phyloP scores from a whole-genome alignment of 2,888 invertebrate genomes.

The Dysmachus trigonus region DNA sequence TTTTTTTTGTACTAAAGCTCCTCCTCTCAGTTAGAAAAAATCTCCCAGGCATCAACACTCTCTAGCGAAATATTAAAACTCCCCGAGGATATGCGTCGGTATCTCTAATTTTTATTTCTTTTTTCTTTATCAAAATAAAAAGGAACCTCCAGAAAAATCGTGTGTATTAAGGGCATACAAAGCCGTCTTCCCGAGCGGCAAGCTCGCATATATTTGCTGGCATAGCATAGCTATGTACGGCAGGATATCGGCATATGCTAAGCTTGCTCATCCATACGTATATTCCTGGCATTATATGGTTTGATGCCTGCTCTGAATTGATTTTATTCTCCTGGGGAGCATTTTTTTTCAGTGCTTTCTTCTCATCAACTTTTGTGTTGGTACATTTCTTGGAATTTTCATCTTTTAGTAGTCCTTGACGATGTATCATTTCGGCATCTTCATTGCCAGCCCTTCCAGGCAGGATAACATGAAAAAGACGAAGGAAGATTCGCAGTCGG shows the following conservation, averaged over 20 bases:
- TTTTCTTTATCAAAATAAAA: slow-evolving; percentile 4
- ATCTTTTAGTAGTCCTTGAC: slow-evolving; percentile 9
- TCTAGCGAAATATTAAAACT: slow-evolving; percentile 31
- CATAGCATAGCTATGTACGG: neutral
- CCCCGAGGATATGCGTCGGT: neutral
- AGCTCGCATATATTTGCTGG: neutral
- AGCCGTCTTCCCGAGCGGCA: neutral
- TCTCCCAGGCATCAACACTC: neutral
- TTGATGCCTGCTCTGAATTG: slow-evolving; percentile 37
- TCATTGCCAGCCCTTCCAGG: neutral
- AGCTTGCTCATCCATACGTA: slow-evolving; percentile 9
- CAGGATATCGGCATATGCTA: slow-evolving; percentile 6
- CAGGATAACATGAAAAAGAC: neutral
- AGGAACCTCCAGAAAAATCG: neutral
- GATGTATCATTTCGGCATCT: neutral
- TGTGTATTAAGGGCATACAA: slow-evolving; percentile 2
- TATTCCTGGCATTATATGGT: slow-evolving; percentile 1
- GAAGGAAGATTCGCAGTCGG: neutral
- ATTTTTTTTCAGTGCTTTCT: slow-evolving; percentile 12
- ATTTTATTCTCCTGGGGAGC: slow-evolving; percentile 13
- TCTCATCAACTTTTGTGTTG: slow-evolving; percentile 20
- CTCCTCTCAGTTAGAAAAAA: neutral
- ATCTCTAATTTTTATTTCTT: slow-evolving; percentile 19
- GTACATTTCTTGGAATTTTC: slow-evolving; percentile 25
- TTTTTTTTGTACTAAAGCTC: neutral